phyloP scores from a whole-genome alignment of 1,140 invertebrate species.

The Acyrthosiphon pisum region DNA sequence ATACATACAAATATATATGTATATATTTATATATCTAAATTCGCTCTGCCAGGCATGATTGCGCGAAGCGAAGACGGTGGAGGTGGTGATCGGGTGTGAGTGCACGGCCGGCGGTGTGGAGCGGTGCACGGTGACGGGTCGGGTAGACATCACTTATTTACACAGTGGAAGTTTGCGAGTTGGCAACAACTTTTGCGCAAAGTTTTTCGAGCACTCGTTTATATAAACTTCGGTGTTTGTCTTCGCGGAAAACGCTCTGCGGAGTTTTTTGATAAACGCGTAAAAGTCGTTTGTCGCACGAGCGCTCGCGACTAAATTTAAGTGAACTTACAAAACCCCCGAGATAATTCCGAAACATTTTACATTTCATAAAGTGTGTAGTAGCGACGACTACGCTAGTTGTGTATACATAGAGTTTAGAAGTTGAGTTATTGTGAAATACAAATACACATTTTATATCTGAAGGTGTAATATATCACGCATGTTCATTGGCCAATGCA shows the following conservation, averaged over 20 bases:
- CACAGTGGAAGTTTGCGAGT: conserved; percentile 26
- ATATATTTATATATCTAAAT: not conserved
- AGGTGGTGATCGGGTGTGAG: not conserved
- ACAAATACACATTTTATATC: not conserved
- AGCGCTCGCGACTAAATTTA: conserved; percentile 38
- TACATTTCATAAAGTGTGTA: conserved; percentile 37
- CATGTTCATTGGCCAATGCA: not conserved
- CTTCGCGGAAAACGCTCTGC: conserved; percentile 17
- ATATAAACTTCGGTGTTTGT: conserved; percentile 49
- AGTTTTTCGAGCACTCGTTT: conserved; percentile 48
- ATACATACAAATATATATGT: not conserved
- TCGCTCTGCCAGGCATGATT: not conserved
- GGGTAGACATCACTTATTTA: conserved; percentile 36
- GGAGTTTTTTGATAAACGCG: conserved; percentile 41
- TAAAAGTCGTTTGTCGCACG: conserved; percentile 50
- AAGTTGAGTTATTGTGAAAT: not conserved
- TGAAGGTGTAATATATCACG: not conserved
- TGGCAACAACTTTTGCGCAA: conserved; percentile 43
- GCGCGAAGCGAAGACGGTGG: not conserved
- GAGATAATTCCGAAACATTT: conserved; percentile 42
- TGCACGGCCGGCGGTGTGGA: no score
- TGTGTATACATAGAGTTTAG: not conserved
- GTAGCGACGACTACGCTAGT: not conserved
- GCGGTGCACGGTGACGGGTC: no score
- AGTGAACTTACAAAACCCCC: conserved; percentile 49